Evolutionary conservation across 2,797 vertebrate species (phyloP).

Genomic region (Sebastolobus alascanus): DNA sequence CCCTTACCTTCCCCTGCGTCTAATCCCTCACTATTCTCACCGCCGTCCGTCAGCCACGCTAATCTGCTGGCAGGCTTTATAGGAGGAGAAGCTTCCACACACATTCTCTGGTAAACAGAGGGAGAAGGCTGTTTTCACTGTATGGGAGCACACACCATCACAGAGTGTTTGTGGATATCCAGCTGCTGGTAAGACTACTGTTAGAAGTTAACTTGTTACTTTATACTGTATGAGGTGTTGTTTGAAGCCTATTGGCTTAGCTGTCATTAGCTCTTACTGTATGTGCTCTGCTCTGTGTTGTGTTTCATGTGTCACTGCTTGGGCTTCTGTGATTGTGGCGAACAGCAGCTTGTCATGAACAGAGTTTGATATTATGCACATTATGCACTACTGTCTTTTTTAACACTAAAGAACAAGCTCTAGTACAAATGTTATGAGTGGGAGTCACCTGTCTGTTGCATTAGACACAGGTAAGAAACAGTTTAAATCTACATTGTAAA

Average conservation of each 20-base stretch:
- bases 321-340: background rate
- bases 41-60: conserved; percentile 56
- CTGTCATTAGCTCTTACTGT: background rate
- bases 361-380: background rate
- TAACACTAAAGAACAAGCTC: background rate
- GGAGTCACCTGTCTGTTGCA: background rate
- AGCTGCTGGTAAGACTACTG: conserved; percentile 58
- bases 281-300: background rate
- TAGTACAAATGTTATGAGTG: background rate
- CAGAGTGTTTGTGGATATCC: conserved; percentile 32
- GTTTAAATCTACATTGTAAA: background rate
- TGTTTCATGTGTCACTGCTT: conserved; percentile 1
- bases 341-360: background rate
- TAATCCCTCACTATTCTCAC: conserved; percentile 81
- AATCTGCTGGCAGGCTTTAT: conserved; percentile 71
- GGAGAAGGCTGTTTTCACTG: background rate
- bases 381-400: no score
- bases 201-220: background rate
- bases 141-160: conserved; percentile 14
- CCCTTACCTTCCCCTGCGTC: conserved; percentile 50
- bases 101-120: background rate
- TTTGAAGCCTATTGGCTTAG: background rate
- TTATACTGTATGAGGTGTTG: background rate
- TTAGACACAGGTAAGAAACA: background rate
- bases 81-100: conserved; percentile 46